Percentiles rank a stretch among this genome's conserved stretches.
Conservation (phyloP, 1,140 invertebrate genomes). For the Rhyzopertha dominica region DNA sequence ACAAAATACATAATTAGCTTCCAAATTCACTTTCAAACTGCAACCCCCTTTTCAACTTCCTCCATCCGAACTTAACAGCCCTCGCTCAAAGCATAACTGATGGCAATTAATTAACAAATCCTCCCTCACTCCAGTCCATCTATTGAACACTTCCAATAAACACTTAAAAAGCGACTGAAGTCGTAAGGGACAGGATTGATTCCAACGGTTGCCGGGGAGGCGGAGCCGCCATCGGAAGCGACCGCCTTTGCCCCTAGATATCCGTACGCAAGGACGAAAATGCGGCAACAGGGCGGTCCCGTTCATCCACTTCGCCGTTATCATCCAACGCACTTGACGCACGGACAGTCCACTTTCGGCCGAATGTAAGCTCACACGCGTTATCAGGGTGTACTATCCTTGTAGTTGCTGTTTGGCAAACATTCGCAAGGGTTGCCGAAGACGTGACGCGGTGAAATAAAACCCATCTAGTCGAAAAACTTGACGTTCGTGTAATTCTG, state of each 20-base stretch:
- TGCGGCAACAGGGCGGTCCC: conserved; percentile 11
- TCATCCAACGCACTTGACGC: conserved; percentile 23
- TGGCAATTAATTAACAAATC: too few species aligned
- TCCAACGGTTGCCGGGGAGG: too few species aligned
- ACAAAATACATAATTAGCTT: too few species aligned
- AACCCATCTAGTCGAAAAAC: too few species aligned
- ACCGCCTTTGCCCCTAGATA: conserved; percentile 12
- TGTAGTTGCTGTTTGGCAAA: background rate
- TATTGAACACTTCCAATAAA: too few species aligned
- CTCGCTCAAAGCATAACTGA: too few species aligned
- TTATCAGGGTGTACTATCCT: conserved; percentile 1
- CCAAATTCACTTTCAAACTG: too few species aligned
- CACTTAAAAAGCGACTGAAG: too few species aligned
- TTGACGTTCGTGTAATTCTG: background rate
- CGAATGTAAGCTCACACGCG: conserved; percentile 27
- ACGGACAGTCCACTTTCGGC: conserved; percentile 35
- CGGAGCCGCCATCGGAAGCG: conserved; percentile 7
- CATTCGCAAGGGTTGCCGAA: background rate
- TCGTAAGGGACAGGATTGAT: too few species aligned
- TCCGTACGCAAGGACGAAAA: conserved; percentile 11
- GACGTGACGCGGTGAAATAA: background rate
- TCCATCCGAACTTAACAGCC: too few species aligned
- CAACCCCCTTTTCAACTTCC: too few species aligned
- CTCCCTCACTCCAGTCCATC: too few species aligned
- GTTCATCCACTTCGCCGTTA: conserved; percentile 27